Evolutionary conservation across 1,140 invertebrate genomes (phyloP), one percentile per base, ranked within the genome.

Genomic region (Teleopsis dalmanni): DNA sequence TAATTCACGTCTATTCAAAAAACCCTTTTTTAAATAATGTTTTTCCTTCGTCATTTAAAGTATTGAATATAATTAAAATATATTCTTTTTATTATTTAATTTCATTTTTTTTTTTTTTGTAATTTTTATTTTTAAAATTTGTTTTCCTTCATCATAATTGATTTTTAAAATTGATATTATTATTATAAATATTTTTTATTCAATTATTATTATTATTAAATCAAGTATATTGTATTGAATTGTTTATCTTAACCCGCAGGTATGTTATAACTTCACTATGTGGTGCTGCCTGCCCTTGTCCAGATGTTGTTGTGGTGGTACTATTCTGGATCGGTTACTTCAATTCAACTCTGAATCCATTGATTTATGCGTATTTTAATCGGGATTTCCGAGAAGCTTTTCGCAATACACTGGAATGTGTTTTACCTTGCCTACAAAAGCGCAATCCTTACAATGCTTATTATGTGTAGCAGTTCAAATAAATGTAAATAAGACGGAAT

Each of bases 341-440:
- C 76, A 98, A 98, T 74, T 96, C 92, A n/a, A 91, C 91, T 22
- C 78, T 96, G 21, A 98, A 98, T 73, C 94, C 93, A 1, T 76
- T 96, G 48, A 96, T 97, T 59, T 98, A 98, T 75, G 93, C 93
- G 51, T 98, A 97, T 73, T 98, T 97, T 77, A 98, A 99, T 73
- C 79, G 92, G 21, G 95, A 98, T 72, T 99, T 98, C 73, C 79
- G 94, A 67, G 88, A 93, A 69, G 94, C 95, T 19, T 98, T 98
- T 73, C 92, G 91, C 71, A 90, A 95, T 69, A 95, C 91, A 16
- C 75, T 95, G 44, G 82, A 87, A 64, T 89, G 87, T 67, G 82
- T 85, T 4, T 78, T 91, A 53, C 85, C 85, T 23, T 88, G 85
- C 59, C 83, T 66, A 55, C 59, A 61, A 48, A 71, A 70, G 34